A percentile compares a stretch with the other conserved stretches of the same genome.
phyloP scores from a whole-genome alignment of 2,797 vertebrate genomes.

The Pteropus rufus region DNA sequence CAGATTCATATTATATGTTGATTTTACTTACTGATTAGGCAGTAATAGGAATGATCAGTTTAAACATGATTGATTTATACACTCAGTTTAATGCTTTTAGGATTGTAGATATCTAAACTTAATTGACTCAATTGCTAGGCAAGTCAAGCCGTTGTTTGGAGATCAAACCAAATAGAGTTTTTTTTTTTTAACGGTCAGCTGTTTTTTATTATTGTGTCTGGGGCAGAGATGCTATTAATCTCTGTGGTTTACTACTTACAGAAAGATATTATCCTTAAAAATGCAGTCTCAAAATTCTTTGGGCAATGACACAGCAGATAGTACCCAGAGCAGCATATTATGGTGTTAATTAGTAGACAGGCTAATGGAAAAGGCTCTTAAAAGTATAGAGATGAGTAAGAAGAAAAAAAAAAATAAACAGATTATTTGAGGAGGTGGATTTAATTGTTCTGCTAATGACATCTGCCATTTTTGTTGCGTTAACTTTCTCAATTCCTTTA shows the following conservation, averaged over 20 bases:
- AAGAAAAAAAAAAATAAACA: background rate
- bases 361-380: background rate
- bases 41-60: background rate
- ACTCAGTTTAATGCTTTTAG: background rate
- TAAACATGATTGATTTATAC: background rate
- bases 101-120: background rate
- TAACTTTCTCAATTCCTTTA: constrained; percentile 32
- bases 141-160: background rate
- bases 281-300: background rate
- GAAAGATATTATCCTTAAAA: constrained; percentile 34
- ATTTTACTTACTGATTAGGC: constrained; percentile 35
- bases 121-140: background rate
- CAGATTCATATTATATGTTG: background rate
- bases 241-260: background rate
- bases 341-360: background rate
- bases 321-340: background rate
- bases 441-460: background rate
- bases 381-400: background rate
- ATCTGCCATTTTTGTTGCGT: background rate
- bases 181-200: background rate
- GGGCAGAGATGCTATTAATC: constrained; percentile 30
- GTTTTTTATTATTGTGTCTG: constrained; percentile 56
- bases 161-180: background rate
- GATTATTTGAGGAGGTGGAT: background rate
- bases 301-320: background rate